A percentile compares a stretch with the other conserved stretches of the same genome.
Conservation (phyloP, 2,888 invertebrate species). For the Microdon myrmicae region DNA sequence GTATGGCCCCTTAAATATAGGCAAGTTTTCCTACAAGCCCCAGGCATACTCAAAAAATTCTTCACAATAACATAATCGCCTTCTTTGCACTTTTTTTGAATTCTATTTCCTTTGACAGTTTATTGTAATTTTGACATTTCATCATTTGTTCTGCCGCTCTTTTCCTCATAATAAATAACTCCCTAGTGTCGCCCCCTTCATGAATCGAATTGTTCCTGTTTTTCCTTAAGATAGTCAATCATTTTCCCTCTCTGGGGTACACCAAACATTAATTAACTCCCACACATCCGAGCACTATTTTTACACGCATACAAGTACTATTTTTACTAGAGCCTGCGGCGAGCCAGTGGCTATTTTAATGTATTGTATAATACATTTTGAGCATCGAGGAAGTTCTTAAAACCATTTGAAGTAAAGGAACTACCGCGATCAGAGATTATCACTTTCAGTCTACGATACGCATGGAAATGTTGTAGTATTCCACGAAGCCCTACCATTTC, state of each 20-base stretch:
- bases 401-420: no score
- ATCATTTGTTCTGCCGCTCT: conserved; percentile 9
- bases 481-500: no score
- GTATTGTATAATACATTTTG: no score
- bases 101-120: conserved; percentile 6
- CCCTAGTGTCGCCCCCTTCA: not conserved
- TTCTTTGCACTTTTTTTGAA: conserved; percentile 6
- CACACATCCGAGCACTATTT: no score
- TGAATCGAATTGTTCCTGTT: conserved; percentile 28
- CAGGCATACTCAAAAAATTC: conserved; percentile 52
- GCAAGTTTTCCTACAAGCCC: conserved; percentile 54
- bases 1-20: conserved; percentile 45
- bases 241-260: conserved; percentile 53
- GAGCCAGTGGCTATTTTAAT: no score
- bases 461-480: no score
- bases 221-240: conserved; percentile 43
- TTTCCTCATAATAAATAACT: conserved; percentile 2
- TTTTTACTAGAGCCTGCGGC: no score
- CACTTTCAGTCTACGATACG: no score
- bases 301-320: no score
- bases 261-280: conserved; percentile 56
- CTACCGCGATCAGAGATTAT: no score
- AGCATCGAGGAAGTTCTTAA: no score
- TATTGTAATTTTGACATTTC: conserved; percentile 14
- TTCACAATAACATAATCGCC: conserved; percentile 54